Conservation (phyloP, 2,797 vertebrate species). For the Danionella dracula region DNA sequence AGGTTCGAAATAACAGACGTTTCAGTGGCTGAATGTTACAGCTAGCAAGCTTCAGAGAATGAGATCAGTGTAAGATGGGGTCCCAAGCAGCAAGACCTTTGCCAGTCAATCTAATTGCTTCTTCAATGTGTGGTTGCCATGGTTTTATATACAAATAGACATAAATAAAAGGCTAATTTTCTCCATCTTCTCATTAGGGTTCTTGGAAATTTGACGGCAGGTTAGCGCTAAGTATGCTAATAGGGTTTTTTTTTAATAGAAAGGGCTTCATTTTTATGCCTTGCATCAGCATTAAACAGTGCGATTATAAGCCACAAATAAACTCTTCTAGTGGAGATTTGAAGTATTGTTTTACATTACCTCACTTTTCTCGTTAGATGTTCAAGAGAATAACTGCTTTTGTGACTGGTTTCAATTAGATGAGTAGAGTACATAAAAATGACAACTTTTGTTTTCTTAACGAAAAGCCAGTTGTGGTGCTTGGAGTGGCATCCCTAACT, state of each 20-base stretch:
- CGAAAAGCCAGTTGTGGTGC: conserved; percentile 4
- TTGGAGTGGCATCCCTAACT: conserved; percentile 13
- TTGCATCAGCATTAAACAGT: conserved; percentile 39
- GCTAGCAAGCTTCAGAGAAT: conserved; percentile 7
- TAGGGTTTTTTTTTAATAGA: conserved; percentile 13
- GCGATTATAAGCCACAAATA: conserved; percentile 45
- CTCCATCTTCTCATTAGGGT: conserved; percentile 2
- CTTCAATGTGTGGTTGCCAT: conserved; percentile 27
- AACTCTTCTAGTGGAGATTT: conserved; percentile 29
- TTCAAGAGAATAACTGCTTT: conserved; percentile 17
- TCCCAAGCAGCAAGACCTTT: conserved; percentile 21
- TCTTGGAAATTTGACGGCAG: not conserved
- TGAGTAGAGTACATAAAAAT: conserved; percentile 33
- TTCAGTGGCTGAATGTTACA: not conserved
- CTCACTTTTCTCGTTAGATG: conserved; percentile 45
- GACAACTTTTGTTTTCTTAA: conserved; percentile 10
- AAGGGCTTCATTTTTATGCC: conserved; percentile 33
- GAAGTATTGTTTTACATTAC: conserved; percentile 48
- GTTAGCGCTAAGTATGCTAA: not conserved
- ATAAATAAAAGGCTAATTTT: conserved; percentile 10
- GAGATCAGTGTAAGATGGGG: conserved; percentile 33
- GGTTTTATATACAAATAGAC: conserved; percentile 28
- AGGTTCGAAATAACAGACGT: not conserved
- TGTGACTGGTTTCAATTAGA: conserved; percentile 52
- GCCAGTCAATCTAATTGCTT: conserved; percentile 31